Conservation (phyloP, 2,888 invertebrate species). For the Neoaliturus tenellus region DNA sequence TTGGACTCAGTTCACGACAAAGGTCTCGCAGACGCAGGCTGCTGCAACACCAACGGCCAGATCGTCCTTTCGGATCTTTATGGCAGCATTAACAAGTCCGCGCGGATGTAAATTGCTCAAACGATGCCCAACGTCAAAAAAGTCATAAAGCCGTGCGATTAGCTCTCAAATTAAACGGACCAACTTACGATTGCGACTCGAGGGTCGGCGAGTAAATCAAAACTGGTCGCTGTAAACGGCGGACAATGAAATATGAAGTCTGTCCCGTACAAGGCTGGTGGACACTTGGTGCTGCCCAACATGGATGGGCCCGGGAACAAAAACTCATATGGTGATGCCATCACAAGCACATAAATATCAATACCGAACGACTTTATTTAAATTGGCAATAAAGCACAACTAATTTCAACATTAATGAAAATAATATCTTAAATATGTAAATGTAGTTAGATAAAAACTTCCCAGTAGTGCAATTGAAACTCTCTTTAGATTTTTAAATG, state of each 20-base stretch:
- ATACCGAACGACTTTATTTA: too few relatives aligned
- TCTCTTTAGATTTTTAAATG: too few relatives aligned
- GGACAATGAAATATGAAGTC: slow-evolving; percentile 13
- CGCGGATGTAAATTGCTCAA: slow-evolving; percentile 16
- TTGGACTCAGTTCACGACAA: background rate
- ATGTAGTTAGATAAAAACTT: too few relatives aligned
- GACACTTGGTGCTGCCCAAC: background rate
- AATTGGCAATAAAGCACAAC: too few relatives aligned
- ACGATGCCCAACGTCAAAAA: slow-evolving; percentile 10
- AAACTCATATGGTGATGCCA: too few relatives aligned
- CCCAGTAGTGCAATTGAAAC: too few relatives aligned
- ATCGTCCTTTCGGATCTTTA: background rate
- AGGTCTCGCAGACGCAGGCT: background rate
- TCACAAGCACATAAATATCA: too few relatives aligned
- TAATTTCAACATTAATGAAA: too few relatives aligned
- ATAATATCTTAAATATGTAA: too few relatives aligned
- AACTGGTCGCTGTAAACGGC: background rate
- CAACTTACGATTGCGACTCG: background rate
- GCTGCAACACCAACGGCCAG: background rate
- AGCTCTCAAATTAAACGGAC: slow-evolving; percentile 18
- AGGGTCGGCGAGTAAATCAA: background rate
- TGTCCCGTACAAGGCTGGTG: background rate
- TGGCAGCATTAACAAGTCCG: slow-evolving; percentile 14
- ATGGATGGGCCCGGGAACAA: too few relatives aligned
- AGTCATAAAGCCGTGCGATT: background rate